Evolutionary conservation across 2,797 vertebrate species (phyloP).

Genomic region (Crenuchus spilurus): DNA sequence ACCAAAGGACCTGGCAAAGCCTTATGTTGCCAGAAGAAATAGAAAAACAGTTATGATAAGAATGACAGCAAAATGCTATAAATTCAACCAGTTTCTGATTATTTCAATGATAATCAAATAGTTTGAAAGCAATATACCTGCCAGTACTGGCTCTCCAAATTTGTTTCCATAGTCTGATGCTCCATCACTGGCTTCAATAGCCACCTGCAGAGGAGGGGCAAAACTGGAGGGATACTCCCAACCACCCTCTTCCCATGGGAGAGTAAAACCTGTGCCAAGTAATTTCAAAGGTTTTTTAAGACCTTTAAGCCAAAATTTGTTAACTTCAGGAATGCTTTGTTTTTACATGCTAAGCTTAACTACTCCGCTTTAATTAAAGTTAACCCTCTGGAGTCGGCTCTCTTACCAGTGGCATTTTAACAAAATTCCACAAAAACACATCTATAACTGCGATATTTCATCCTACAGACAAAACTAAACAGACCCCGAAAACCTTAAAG

Average conservation of each 20-base stretch:
- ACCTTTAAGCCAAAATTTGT: no score
- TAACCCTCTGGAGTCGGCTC: no score
- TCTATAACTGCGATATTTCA: no score
- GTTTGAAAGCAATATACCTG: conserved; percentile 70
- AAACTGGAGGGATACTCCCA: conserved; percentile 87
- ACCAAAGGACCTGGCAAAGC: conserved; percentile 93
- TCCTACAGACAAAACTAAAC: no score
- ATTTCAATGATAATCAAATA: not conserved
- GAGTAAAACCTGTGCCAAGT: conserved; percentile 84
- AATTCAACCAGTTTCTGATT: not conserved
- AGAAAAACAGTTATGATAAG: not conserved
- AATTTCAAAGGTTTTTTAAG: no score
- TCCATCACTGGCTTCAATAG: conserved; percentile 88
- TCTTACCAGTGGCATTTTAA: no score
- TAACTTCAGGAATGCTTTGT: no score
- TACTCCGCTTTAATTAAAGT: no score
- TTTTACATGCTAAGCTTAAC: no score
- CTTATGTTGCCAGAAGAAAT: conserved; percentile 61
- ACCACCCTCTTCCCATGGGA: conserved; percentile 87
- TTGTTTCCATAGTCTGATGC: conserved; percentile 96
- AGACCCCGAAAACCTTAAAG: no score
- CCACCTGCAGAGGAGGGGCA: conserved; percentile 86
- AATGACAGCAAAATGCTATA: not conserved
- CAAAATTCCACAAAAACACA: no score
- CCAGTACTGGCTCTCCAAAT: conserved; percentile 90